A percentile compares a stretch with the other conserved stretches of the same genome.
Evolutionary conservation across 2,113 vertebrate species (phyloP).

Genomic region (Felis chaus): DNA sequence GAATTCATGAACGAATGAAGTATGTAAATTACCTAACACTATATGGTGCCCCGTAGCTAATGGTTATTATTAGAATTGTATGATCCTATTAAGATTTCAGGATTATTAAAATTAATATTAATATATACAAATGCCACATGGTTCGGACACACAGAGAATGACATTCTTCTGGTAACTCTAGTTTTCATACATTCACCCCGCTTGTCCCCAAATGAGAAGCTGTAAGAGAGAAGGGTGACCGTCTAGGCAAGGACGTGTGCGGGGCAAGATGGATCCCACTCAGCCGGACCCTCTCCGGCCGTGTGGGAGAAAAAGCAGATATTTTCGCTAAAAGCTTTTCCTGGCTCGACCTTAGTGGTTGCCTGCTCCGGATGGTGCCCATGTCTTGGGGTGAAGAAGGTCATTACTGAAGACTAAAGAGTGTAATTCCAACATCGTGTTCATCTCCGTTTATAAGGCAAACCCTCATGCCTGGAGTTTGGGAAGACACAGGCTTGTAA

Average conservation of each 20-base stretch:
- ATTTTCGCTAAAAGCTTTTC: neutral
- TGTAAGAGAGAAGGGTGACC: neutral
- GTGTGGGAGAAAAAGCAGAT: neutral
- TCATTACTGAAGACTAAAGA: neutral
- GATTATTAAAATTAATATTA: neutral
- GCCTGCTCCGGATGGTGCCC: neutral
- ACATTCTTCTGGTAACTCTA: neutral
- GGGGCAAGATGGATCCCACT: neutral
- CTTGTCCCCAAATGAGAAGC: neutral
- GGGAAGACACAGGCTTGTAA: neutral
- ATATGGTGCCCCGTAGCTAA: neutral
- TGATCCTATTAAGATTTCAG: neutral
- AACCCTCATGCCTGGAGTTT: neutral
- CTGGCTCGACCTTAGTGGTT: neutral
- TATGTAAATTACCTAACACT: neutral
- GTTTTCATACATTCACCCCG: neutral
- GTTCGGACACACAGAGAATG: neutral
- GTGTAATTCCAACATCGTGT: rapidly evolving
- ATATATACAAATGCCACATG: neutral
- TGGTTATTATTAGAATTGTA: neutral
- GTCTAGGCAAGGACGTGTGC: neutral
- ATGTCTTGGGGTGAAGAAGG: neutral
- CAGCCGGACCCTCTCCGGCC: neutral
- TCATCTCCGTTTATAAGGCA: neutral
- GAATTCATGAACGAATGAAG: neutral